Base-by-base conservation (phyloP, 2,888 invertebrate genomes). In the Bhutanitis thaidina region DNA sequence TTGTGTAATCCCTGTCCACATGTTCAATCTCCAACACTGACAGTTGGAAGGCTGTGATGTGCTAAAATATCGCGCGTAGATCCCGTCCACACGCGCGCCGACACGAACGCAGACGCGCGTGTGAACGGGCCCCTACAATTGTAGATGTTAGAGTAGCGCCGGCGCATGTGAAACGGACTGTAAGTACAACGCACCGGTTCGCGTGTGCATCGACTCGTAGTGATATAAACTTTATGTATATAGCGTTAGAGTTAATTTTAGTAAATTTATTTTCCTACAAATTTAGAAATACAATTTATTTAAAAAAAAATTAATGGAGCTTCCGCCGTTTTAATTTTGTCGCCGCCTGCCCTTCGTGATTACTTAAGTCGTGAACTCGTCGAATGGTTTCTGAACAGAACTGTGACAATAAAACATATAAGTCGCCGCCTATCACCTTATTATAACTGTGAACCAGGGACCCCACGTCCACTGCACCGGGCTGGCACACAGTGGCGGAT, bases 151-250 rank as follows among this genome's bases (percentile, higher is more conserved):
- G 4, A 27, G 5, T 27, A 27, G 8, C 27, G 27, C 27, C 7
- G 7, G 27, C 3, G 27, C 5, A 27, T 27, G 8, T 8, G 5
- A 27, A 27, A 27, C 27, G 8, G 8, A 27, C 5, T 27, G 27
- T 27, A 27, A 5, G 7, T 27, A 27, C 7, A 8, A 27, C 7
- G 27, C 27, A 27, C 1, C 7, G 7, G 27, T 8, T 8, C 8
- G 7, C 20, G 5, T 20, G 20, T 20, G 8, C 7, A 16, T 38
- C 38, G 9, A 38, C 12, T 34, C 13, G 7, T 27, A 29, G 15
- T 29, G 27, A 25, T 32, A 34, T 35, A 13, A 43, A 43, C 13
- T 29, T 16, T 37, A 37, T 43, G 43, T 43, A 43, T 13, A 43
- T 43, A 43, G 35, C 3, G 16, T 12, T 43, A 43, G 34, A 25